A percentile compares a stretch with the other conserved stretches of the same genome.
Conservation (phyloP, 2,888 invertebrate species). For the Phortica okadai region DNA sequence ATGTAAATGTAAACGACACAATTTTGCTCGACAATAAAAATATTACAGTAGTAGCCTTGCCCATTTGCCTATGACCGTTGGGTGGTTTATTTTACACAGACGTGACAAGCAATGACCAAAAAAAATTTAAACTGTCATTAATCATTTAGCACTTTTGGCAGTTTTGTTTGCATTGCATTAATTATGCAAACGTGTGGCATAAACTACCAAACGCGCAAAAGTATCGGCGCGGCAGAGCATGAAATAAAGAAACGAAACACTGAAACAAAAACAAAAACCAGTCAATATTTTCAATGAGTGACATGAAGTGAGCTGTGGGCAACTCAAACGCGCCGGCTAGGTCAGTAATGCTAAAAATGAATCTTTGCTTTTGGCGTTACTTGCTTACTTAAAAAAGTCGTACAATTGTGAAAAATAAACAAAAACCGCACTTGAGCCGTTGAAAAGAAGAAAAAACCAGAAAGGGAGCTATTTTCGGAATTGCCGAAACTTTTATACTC, state of each 20-base stretch:
- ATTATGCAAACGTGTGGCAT: conserved; percentile 10
- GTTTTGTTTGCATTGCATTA: conserved; percentile 17
- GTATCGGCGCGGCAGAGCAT: no score
- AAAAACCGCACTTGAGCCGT: background rate
- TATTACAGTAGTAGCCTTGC: background rate
- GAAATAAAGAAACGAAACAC: background rate
- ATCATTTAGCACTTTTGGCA: conserved; percentile 15
- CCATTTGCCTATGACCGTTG: conserved; percentile 6
- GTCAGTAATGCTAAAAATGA: background rate
- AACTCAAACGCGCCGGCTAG: background rate
- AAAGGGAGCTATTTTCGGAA: no score
- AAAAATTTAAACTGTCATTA: conserved; percentile 4
- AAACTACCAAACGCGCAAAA: no score
- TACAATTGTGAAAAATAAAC: background rate
- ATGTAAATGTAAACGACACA: conserved; percentile 3
- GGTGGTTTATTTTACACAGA: conserved; percentile 7
- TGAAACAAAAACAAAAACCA: background rate
- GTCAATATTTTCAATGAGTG: background rate
- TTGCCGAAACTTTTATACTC: no score
- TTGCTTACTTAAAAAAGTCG: background rate
- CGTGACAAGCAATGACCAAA: background rate
- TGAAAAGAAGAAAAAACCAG: background rate
- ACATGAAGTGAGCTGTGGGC: background rate
- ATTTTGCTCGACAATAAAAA: background rate
- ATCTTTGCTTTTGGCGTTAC: background rate